Evolutionary conservation across 2,888 invertebrate genomes (phyloP).

Genomic region (Frankliniella intonsa): DNA sequence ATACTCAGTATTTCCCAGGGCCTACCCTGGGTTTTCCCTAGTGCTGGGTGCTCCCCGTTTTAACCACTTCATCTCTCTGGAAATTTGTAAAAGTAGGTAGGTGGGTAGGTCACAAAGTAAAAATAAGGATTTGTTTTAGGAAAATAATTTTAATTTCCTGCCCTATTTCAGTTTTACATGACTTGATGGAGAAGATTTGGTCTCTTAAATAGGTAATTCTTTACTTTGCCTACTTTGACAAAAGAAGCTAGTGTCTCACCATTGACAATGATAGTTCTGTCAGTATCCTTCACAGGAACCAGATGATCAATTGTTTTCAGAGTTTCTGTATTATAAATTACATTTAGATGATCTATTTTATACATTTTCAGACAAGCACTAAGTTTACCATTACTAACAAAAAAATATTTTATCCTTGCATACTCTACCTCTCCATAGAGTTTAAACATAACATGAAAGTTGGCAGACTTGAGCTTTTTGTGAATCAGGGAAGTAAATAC

Average conservation of each 20-base stretch:
- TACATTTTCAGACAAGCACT: not conserved
- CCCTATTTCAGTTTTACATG: too few relatives aligned
- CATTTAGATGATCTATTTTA: not conserved
- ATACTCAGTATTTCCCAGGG: too few relatives aligned
- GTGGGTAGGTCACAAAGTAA: too few relatives aligned
- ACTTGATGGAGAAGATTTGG: not conserved
- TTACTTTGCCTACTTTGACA: not conserved
- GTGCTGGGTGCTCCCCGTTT: too few relatives aligned
- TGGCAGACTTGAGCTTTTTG: not conserved
- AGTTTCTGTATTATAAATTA: not conserved
- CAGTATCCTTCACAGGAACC: not conserved
- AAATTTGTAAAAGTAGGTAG: too few relatives aligned
- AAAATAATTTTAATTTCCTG: too few relatives aligned
- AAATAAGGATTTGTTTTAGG: too few relatives aligned
- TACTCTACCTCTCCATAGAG: not conserved
- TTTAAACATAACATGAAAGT: not conserved
- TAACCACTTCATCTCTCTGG: too few relatives aligned
- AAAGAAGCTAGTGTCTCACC: not conserved
- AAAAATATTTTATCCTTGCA: not conserved
- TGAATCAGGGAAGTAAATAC: not conserved
- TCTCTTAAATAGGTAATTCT: not conserved
- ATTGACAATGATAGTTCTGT: not conserved
- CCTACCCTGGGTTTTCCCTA: too few relatives aligned
- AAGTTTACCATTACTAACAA: not conserved
- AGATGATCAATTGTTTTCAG: not conserved